Percentiles rank a stretch among this genome's conserved stretches.
Conservation (phyloP, 2,888 invertebrate genomes). For the Athetis lepigone region DNA sequence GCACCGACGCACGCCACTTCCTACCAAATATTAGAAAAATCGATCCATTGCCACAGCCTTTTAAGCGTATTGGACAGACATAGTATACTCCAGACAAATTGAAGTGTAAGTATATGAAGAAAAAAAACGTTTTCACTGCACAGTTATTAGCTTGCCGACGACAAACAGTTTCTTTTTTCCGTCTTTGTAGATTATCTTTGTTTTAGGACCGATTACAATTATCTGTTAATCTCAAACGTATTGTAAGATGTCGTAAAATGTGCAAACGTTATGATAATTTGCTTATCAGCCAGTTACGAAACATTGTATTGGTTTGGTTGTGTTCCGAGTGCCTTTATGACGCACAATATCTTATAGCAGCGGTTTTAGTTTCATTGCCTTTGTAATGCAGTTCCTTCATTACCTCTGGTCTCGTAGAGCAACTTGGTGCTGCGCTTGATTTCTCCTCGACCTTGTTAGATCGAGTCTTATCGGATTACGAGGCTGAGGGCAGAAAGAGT, state of each 20-base stretch:
- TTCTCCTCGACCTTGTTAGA: no score
- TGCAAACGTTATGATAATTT: constrained; percentile 34
- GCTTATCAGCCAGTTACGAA: constrained; percentile 40
- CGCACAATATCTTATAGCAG: background rate
- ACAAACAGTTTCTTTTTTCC: constrained; percentile 7
- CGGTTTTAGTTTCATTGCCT: background rate
- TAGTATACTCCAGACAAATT: no score
- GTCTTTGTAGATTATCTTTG: constrained; percentile 16
- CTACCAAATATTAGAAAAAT: no score
- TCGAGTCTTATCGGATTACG: no score
- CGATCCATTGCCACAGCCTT: no score
- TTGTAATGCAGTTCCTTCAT: background rate
- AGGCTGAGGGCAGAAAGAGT: no score
- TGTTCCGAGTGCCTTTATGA: no score
- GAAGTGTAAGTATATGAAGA: no score
- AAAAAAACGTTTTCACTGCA: background rate
- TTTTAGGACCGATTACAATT: constrained; percentile 22
- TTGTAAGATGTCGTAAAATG: constrained; percentile 25
- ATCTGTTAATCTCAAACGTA: constrained; percentile 32
- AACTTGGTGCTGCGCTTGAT: no score
- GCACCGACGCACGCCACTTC: no score
- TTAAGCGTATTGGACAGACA: no score
- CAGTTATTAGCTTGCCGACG: background rate
- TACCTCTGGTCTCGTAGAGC: no score
- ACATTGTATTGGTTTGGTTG: constrained; percentile 17